A percentile compares a stretch with the other conserved stretches of the same genome.
Conservation (phyloP, 1,140 invertebrate genomes). For the Euborellia annulipes region DNA sequence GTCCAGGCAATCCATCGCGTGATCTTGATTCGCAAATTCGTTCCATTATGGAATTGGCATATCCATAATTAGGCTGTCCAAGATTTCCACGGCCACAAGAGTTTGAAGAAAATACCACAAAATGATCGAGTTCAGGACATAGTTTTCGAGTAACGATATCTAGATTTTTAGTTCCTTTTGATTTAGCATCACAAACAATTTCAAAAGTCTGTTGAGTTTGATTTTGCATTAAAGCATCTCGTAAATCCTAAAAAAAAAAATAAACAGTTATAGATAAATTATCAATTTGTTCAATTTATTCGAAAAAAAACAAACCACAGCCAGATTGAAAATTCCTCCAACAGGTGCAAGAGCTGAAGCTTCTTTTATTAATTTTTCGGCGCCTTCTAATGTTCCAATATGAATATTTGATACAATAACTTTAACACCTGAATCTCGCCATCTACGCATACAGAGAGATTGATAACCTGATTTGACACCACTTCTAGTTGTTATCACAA, state of each 20-base stretch:
- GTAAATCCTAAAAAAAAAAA: slow-evolving; percentile 42
- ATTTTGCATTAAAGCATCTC: slow-evolving; percentile 44
- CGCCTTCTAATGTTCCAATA: slow-evolving; percentile 30
- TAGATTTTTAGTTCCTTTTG: slow-evolving; percentile 38
- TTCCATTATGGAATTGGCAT: slow-evolving; percentile 58
- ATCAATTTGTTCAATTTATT: no score
- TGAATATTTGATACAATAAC: slow-evolving; percentile 32
- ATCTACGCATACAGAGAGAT: slow-evolving; percentile 21
- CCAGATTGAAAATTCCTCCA: slow-evolving; percentile 64
- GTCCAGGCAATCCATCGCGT: slow-evolving; percentile 38
- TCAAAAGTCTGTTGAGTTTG: slow-evolving; percentile 39
- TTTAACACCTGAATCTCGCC: slow-evolving; percentile 34
- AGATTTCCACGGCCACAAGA: slow-evolving; percentile 76
- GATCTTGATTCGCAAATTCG: slow-evolving; percentile 44
- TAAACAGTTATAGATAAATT: no score
- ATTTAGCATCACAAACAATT: slow-evolving; percentile 39
- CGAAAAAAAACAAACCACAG: slow-evolving; percentile 39
- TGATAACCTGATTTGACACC: slow-evolving; percentile 71
- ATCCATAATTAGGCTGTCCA: slow-evolving; percentile 78
- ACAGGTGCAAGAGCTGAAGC: slow-evolving; percentile 41
- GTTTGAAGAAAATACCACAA: slow-evolving; percentile 74
- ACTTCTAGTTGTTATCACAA: slow-evolving; percentile 63
- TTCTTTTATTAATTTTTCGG: slow-evolving; percentile 37
- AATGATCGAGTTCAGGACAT: slow-evolving; percentile 39
- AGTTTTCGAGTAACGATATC: slow-evolving; percentile 37